Conservation (phyloP, 1,140 invertebrate species). For the Brachionus angularis region DNA sequence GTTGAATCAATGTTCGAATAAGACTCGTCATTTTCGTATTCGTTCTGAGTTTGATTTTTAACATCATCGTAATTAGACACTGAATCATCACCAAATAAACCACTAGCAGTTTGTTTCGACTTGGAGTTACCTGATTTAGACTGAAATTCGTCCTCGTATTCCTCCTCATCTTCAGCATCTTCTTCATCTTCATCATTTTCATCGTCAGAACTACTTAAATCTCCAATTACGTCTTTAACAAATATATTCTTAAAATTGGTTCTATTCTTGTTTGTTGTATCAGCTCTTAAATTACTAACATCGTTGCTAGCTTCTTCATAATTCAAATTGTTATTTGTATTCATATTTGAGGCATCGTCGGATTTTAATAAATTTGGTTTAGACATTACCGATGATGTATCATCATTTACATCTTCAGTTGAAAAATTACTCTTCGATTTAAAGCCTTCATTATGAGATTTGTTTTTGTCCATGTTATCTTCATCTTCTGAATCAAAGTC, state of each 20-base stretch:
- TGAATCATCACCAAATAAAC: conserved; percentile 18
- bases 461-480: background rate
- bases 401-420: conserved; percentile 13
- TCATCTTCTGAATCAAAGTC: conserved; percentile 18
- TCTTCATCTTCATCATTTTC: conserved; percentile 24
- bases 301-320: conserved; percentile 27
- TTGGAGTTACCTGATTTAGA: background rate
- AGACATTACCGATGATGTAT: conserved; percentile 21
- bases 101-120: too few relatives aligned
- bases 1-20: background rate
- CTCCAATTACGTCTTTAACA: conserved; percentile 38
- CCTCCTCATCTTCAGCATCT: conserved; percentile 11
- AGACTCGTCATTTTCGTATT: background rate
- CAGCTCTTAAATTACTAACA: conserved; percentile 15
- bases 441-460: background rate
- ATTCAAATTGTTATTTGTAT: too few relatives aligned
- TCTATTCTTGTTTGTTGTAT: background rate
- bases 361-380: background rate
- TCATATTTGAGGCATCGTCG: conserved; percentile 8
- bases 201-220: conserved; percentile 36
- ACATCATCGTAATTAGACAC: conserved; percentile 3
- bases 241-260: conserved; percentile 42
- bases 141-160: background rate
- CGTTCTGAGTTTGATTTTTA: conserved; percentile 8
- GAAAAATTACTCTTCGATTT: conserved; percentile 38